A percentile compares a stretch with the other conserved stretches of the same genome.
phyloP scores from a whole-genome alignment of 2,113 vertebrate species.

The Syngnathus scovelli region DNA sequence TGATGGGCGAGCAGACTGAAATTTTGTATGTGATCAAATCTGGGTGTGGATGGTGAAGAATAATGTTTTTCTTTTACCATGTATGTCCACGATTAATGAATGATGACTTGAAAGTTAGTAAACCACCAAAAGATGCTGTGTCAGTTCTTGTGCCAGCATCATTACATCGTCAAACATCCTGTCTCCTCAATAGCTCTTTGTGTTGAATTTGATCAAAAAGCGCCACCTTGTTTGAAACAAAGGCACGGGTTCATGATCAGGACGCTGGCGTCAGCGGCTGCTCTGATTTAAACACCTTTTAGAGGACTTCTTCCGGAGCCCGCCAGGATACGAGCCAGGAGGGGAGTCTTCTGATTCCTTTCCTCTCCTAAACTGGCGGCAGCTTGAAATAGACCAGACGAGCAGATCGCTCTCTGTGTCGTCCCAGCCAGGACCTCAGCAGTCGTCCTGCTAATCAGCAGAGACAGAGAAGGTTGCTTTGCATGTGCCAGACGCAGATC shows the following conservation, averaged over 20 bases:
- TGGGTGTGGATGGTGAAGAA: not conserved
- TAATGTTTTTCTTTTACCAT: not conserved
- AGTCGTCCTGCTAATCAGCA: slow-evolving; percentile 39
- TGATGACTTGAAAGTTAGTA: not conserved
- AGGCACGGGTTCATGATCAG: slow-evolving; percentile 31
- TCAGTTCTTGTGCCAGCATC: slow-evolving; percentile 19
- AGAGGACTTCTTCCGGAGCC: slow-evolving; percentile 37
- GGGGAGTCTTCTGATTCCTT: slow-evolving; percentile 40
- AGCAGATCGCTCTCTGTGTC: slow-evolving; percentile 20
- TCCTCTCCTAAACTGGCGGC: slow-evolving; percentile 41
- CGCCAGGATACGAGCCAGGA: slow-evolving; percentile 24
- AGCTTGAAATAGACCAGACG: slow-evolving; percentile 59
- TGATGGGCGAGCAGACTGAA: slow-evolving; percentile 7
- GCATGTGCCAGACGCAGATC: slow-evolving; percentile 48
- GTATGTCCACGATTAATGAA: not conserved
- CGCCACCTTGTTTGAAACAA: slow-evolving; percentile 34
- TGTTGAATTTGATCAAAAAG: slow-evolving; percentile 37
- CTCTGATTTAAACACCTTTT: slow-evolving; percentile 34
- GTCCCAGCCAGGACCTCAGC: slow-evolving; percentile 46
- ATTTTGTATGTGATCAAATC: not conserved
- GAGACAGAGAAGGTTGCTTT: slow-evolving; percentile 38
- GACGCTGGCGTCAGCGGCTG: slow-evolving; percentile 20
- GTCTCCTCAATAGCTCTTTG: slow-evolving; percentile 35
- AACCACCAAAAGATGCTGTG: slow-evolving; percentile 16
- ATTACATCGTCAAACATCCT: slow-evolving; percentile 22